A percentile compares a stretch with the other conserved stretches of the same genome.
phyloP scores from a whole-genome alignment of 2,888 invertebrate genomes.

The Creontiades dilutus region DNA sequence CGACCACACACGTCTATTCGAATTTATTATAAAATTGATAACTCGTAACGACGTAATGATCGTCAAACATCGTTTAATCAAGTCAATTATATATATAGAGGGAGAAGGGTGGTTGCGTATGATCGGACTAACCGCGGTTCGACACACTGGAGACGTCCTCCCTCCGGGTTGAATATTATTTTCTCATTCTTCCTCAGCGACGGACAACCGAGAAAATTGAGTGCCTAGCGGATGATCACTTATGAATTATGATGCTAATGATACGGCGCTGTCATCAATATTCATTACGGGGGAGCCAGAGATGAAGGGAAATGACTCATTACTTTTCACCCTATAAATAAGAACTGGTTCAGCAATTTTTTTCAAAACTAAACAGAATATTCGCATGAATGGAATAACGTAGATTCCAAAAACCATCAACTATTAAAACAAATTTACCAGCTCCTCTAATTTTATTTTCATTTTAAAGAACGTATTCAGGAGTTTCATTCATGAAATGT shows the following conservation, averaged over 20 bases:
- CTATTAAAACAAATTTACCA: too few relatives aligned
- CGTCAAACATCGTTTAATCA: background rate
- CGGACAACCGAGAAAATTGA: constrained; percentile 9
- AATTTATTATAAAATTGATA: background rate
- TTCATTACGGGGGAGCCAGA: background rate
- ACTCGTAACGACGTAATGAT: background rate
- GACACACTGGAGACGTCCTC: background rate
- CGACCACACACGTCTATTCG: background rate
- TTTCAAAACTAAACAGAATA: too few relatives aligned
- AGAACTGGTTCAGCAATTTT: too few relatives aligned
- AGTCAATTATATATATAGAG: background rate
- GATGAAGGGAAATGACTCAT: too few relatives aligned
- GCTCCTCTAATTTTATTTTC: too few relatives aligned
- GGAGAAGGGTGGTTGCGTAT: background rate
- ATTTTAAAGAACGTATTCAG: too few relatives aligned
- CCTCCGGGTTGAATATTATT: background rate
- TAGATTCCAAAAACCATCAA: too few relatives aligned
- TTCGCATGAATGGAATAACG: too few relatives aligned
- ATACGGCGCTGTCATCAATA: background rate
- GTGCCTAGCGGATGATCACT: background rate
- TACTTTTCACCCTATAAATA: too few relatives aligned
- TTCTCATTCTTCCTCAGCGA: background rate
- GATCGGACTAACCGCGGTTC: background rate
- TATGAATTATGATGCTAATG: background rate
- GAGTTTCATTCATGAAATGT: too few relatives aligned